Conservation (phyloP, 2,888 invertebrate genomes). For the Melieria omissa region DNA sequence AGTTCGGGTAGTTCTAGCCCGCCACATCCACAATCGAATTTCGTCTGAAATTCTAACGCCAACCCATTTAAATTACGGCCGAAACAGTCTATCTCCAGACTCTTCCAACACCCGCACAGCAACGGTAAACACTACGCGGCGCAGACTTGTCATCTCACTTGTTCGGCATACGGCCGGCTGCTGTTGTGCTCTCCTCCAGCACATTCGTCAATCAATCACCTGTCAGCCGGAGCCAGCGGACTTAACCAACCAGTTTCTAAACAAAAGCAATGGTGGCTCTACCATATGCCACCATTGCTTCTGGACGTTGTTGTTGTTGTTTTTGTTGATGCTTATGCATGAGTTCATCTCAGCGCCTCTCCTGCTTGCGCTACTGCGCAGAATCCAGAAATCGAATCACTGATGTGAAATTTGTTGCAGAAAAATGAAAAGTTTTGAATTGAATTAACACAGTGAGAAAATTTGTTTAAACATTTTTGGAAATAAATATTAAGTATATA, state of each 20-base stretch:
- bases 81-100: not conserved
- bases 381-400: not conserved
- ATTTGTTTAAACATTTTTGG: too few species aligned
- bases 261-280: slow-evolving; percentile 22
- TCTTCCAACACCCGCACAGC: not conserved
- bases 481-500: not conserved
- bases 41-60: not conserved
- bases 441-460: too few species aligned
- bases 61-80: not conserved
- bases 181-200: slow-evolving; percentile 28
- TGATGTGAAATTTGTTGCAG: not conserved
- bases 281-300: slow-evolving; percentile 17
- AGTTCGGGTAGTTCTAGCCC: too few species aligned
- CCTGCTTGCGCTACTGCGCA: slow-evolving; percentile 39
- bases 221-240: slow-evolving; percentile 53
- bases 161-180: slow-evolving; percentile 7
- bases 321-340: slow-evolving; percentile 14
- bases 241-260: slow-evolving; percentile 11
- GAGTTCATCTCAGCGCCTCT: slow-evolving; percentile 7
- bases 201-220: slow-evolving; percentile 63
- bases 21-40: too few species aligned
- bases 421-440: not conserved
- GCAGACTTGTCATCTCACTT: slow-evolving; percentile 16
- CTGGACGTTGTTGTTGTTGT: not conserved
- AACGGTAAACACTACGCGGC: not conserved